Conservation (phyloP, 53 echinoderm and acorn worm genomes). For the Astropecten irregularis region DNA sequence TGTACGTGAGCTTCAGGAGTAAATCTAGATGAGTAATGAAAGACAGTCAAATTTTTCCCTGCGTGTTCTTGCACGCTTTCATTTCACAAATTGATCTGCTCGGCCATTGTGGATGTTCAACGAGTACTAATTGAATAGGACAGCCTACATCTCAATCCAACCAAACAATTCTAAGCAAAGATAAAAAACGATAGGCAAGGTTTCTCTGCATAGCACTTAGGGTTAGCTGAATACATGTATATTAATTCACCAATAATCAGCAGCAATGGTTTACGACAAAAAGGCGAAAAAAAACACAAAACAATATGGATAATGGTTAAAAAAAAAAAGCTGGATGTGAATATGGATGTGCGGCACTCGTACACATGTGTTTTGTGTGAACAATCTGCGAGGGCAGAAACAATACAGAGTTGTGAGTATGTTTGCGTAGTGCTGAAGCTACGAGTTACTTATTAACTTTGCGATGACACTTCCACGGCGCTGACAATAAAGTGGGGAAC, state of each 20-base stretch:
- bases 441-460: conserved; percentile 33
- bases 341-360: background rate
- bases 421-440: conserved; percentile 44
- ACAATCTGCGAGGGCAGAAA: conserved; percentile 39
- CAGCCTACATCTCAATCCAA: too few relatives aligned
- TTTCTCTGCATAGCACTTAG: too few relatives aligned
- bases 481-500: conserved; percentile 41
- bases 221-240: too few relatives aligned
- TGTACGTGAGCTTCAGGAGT: too few relatives aligned
- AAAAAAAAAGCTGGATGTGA: background rate
- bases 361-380: conserved; percentile 47
- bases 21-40: too few relatives aligned
- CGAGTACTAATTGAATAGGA: too few relatives aligned
- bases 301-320: background rate
- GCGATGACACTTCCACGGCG: conserved; percentile 22
- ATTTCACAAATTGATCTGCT: too few relatives aligned
- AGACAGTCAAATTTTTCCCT: too few relatives aligned
- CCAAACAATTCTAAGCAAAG: too few relatives aligned
- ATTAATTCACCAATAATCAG: conserved; percentile 2
- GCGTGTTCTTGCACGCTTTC: too few relatives aligned
- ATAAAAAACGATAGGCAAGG: too few relatives aligned
- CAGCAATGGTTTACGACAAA: background rate
- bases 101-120: too few relatives aligned
- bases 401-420: conserved; percentile 9
- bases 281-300: background rate